A percentile compares a stretch with the other conserved stretches of the same genome.
Evolutionary conservation across 2,888 invertebrate genomes (phyloP).

Genomic region (Smittia aterrima): DNA sequence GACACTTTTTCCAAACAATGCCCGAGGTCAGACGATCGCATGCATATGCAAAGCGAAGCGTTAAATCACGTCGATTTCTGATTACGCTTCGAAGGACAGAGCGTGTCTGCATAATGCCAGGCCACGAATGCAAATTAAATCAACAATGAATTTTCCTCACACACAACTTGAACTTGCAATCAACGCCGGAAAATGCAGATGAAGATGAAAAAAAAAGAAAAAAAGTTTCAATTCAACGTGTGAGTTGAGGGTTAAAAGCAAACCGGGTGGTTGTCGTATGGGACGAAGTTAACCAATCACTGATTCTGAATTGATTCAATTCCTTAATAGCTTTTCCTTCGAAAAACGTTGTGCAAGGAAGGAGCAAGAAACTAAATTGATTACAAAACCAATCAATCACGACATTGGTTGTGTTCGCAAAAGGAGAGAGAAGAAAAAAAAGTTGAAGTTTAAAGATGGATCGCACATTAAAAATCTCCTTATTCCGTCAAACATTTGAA

Average conservation of each 20-base stretch:
- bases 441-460: too few relatives aligned
- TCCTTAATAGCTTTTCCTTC: neutral
- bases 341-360: neutral
- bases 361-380: constrained; percentile 30
- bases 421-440: neutral
- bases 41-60: constrained; percentile 19
- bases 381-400: constrained; percentile 40
- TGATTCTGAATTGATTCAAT: constrained; percentile 17
- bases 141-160: constrained; percentile 25
- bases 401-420: neutral
- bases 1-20: constrained; percentile 8
- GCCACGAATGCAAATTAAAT: constrained; percentile 41
- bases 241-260: neutral
- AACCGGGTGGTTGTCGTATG: neutral
- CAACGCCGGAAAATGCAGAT: constrained; percentile 19
- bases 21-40: neutral
- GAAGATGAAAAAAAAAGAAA: neutral
- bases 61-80: constrained; percentile 14
- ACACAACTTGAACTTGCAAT: constrained; percentile 32
- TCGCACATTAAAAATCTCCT: neutral
- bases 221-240: neutral
- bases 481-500: neutral
- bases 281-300: constrained; percentile 17
- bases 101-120: constrained; percentile 18
- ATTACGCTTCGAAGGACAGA: constrained; percentile 1